Conservation (phyloP, 1,140 invertebrate species). For the Phthorimaea operculella region DNA sequence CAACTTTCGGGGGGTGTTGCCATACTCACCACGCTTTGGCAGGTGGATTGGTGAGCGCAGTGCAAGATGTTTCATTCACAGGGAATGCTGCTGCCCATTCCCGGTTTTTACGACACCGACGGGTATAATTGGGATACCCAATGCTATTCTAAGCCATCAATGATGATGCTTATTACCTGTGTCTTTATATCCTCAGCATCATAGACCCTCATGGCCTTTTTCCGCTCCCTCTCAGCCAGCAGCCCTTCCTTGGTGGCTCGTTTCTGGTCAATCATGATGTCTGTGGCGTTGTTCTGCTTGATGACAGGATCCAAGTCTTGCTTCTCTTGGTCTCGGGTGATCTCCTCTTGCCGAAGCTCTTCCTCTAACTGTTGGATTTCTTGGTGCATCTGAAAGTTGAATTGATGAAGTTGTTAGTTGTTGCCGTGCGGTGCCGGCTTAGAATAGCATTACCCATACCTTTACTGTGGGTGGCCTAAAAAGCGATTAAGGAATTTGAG, state of each 20-base stretch:
- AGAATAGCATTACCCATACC: too few species aligned
- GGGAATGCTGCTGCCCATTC: too few species aligned
- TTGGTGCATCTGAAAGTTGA: conserved; percentile 32
- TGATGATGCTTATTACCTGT: conserved; percentile 11
- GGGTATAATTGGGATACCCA: too few species aligned
- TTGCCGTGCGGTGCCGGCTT: too few species aligned
- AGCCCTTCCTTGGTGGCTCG: conserved; percentile 35
- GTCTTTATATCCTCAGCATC: conserved; percentile 51
- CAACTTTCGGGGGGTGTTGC: too few species aligned
- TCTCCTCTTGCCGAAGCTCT: conserved; percentile 44
- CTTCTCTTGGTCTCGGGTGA: conserved; percentile 28
- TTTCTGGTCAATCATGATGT: conserved; percentile 44
- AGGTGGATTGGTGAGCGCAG: too few species aligned
- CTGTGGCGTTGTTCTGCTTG: conserved; percentile 35
- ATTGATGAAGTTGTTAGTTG: not conserved
- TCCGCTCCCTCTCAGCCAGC: conserved; percentile 35
- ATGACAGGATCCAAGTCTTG: conserved; percentile 32
- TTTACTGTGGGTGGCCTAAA: too few species aligned
- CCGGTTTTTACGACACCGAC: too few species aligned
- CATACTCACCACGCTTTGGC: too few species aligned
- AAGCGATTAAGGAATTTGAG: too few species aligned
- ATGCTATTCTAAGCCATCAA: too few species aligned
- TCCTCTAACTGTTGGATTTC: conserved; percentile 45
- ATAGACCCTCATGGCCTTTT: conserved; percentile 41
- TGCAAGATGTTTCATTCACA: too few species aligned